A percentile compares a stretch with the other conserved stretches of the same genome.
phyloP scores from a whole-genome alignment of 2,113 vertebrate species.

The Apodemus sylvaticus region DNA sequence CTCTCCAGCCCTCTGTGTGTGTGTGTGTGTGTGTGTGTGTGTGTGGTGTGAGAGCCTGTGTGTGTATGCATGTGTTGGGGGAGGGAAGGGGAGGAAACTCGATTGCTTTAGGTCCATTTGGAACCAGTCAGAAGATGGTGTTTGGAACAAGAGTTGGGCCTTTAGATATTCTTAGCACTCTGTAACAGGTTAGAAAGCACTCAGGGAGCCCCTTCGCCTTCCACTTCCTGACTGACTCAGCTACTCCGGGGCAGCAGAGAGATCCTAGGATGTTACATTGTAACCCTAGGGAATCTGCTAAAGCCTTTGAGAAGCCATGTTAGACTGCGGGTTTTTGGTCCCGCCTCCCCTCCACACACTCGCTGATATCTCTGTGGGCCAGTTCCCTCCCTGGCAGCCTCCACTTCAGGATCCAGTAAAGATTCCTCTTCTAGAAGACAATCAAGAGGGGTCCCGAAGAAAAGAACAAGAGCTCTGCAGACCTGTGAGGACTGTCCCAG shows the following conservation, averaged over 20 bases:
- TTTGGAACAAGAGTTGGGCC: not conserved
- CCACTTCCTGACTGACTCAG: not conserved
- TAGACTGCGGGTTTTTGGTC: not conserved
- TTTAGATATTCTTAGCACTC: not conserved
- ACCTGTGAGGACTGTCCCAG: not conserved
- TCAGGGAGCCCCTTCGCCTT: not conserved
- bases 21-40: not conserved
- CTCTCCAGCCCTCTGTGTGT: not conserved
- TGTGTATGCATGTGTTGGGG: too few relatives aligned
- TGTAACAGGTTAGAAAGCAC: not conserved
- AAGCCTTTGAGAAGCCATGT: not conserved
- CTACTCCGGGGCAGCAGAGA: not conserved
- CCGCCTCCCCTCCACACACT: not conserved
- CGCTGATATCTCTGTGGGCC: not conserved
- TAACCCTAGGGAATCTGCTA: not conserved
- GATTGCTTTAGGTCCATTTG: constrained; percentile 4
- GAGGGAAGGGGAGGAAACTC: not conserved
- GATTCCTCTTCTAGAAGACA: not conserved
- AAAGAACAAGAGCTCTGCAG: not conserved
- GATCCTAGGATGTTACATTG: not conserved
- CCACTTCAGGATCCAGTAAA: not conserved
- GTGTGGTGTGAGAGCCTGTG: not conserved
- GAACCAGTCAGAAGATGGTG: not conserved
- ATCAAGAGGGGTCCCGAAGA: fast-evolving
- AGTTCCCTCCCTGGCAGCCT: not conserved